phyloP scores from a whole-genome alignment of 2,888 invertebrate genomes.

The Tyria jacobaeae region DNA sequence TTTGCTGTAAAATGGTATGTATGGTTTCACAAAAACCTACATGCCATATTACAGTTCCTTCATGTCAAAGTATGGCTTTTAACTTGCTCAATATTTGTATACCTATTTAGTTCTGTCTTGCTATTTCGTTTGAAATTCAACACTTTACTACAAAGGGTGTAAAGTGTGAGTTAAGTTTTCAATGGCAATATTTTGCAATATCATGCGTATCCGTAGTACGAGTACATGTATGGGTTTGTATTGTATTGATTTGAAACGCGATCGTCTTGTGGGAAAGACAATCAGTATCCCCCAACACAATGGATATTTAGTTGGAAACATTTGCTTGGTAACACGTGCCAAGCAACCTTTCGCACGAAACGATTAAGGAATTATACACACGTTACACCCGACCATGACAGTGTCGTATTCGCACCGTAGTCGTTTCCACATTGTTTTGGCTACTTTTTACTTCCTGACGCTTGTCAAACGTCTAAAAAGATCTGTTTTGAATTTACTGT shows the following conservation, averaged over 20 bases:
- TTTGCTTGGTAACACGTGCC: constrained; percentile 37
- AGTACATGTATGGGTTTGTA: constrained; percentile 2
- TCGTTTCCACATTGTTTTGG: background rate
- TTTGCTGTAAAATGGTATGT: too few species aligned
- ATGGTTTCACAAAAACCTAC: too few species aligned
- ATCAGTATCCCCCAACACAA: constrained; percentile 56
- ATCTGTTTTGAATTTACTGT: too few species aligned
- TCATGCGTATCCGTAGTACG: background rate
- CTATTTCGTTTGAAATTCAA: too few species aligned
- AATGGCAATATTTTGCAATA: constrained; percentile 2
- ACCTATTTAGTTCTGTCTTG: too few species aligned
- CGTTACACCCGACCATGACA: background rate
- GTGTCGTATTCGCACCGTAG: background rate
- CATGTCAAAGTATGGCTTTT: background rate
- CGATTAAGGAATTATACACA: constrained; percentile 31
- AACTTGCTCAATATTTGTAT: too few species aligned
- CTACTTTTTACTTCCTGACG: too few species aligned
- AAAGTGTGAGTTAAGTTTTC: too few species aligned
- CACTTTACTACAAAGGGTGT: too few species aligned
- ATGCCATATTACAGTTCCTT: background rate
- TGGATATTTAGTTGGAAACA: constrained; percentile 57
- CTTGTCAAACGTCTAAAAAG: too few species aligned
- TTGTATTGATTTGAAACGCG: constrained; percentile 54
- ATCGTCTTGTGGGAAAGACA: constrained; percentile 54
- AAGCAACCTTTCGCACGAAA: constrained; percentile 50